Percentiles rank a stretch among this genome's conserved stretches.
phyloP scores from a whole-genome alignment of 2,113 vertebrate species.

The Ahaetulla prasina region DNA sequence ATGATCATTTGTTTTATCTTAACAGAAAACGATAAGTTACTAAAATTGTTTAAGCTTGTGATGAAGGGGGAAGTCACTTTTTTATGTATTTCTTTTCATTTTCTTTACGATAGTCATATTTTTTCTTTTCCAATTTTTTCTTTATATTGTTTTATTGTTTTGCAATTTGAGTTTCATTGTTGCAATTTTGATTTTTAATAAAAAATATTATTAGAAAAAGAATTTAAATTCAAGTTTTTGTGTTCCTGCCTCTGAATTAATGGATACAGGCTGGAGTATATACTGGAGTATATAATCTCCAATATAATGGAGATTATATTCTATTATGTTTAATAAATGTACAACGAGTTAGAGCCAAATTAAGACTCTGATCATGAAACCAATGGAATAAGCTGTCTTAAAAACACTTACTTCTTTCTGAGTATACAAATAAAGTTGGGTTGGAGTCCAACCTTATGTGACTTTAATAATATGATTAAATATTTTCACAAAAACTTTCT shows the following conservation, averaged over 20 bases:
- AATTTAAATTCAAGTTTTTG: neutral
- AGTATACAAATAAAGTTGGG: neutral
- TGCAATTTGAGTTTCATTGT: neutral
- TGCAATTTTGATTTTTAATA: neutral
- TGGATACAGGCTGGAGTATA: neutral
- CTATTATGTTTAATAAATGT: neutral
- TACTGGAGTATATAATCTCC: too few species aligned
- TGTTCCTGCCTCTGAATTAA: neutral
- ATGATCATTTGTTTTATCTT: neutral
- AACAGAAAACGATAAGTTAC: neutral
- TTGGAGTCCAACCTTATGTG: neutral
- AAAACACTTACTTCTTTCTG: neutral
- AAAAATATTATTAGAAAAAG: neutral
- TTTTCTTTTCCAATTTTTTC: neutral
- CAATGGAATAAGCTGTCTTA: neutral
- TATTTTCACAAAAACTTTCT: neutral
- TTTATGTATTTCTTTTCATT: neutral
- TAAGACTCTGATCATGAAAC: neutral
- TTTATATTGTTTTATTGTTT: neutral
- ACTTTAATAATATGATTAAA: neutral
- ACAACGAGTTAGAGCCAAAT: neutral
- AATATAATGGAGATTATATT: neutral
- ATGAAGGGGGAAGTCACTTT: neutral
- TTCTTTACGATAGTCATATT: neutral
- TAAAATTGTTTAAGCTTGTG: neutral